These are phyloP conservation scores for Epiblema foenella DNA, from an alignment of 2,888 invertebrate species.

Conservation along the genomic window DNA sequence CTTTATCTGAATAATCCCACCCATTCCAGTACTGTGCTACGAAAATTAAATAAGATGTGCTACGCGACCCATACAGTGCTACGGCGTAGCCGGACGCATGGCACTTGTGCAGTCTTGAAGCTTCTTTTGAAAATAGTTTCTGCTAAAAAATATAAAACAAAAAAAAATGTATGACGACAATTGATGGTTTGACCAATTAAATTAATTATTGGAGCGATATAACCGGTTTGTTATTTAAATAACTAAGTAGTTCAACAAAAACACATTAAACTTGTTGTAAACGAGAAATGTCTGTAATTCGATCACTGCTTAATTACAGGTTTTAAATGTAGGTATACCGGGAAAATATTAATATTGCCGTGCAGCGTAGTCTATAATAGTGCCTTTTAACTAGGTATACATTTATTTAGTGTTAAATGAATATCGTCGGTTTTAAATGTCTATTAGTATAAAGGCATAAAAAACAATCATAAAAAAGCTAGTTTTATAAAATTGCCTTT, in stretches of 20 bases:
- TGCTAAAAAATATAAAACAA: too few relatives aligned
- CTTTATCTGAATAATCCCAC: not conserved
- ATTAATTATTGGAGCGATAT: slow-evolving; percentile 18
- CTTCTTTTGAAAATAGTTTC: not conserved
- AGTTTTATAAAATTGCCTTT: too few relatives aligned
- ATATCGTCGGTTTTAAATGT: too few relatives aligned
- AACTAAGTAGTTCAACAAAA: slow-evolving; percentile 8
- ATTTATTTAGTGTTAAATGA: too few relatives aligned
- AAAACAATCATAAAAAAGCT: too few relatives aligned
- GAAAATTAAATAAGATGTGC: slow-evolving; percentile 28
- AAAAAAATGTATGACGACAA: too few relatives aligned
- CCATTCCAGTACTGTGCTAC: slow-evolving; percentile 23
- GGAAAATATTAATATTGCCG: not conserved
- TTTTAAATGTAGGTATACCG: not conserved
- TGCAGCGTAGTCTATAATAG: too few relatives aligned
- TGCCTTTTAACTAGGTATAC: too few relatives aligned
- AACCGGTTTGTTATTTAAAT: slow-evolving; percentile 22
- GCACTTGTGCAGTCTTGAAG: not conserved
- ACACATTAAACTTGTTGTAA: slow-evolving; percentile 7
- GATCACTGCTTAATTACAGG: slow-evolving; percentile 14
- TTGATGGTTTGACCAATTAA: slow-evolving; percentile 1
- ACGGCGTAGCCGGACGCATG: slow-evolving; percentile 34
- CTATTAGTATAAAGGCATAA: too few relatives aligned
- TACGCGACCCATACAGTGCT: slow-evolving; percentile 33
- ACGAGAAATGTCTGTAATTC: slow-evolving; percentile 22